Conservation (phyloP, 2,888 invertebrate genomes). For the Dryadula phaetusa region DNA sequence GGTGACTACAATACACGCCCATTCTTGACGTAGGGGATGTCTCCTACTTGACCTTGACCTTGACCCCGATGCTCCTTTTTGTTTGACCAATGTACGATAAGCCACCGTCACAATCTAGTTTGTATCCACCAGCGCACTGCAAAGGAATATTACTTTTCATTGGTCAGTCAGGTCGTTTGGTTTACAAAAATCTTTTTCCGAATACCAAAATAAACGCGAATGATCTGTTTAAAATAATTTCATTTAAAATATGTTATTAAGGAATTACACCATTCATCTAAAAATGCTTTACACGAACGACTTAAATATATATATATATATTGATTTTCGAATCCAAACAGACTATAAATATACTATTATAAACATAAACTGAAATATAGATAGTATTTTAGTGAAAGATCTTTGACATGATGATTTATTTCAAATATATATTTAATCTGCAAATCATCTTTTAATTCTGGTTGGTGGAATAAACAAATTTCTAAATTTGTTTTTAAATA, state of each 20-base stretch:
- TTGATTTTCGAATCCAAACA: background rate
- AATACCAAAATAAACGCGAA: no score
- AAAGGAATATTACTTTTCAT: no score
- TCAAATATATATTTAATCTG: conserved; percentile 1
- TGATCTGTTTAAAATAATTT: no score
- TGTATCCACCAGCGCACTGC: no score
- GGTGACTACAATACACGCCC: no score
- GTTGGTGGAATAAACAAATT: background rate
- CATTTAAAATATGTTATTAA: background rate
- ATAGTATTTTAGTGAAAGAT: conserved; percentile 15
- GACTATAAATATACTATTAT: conserved; percentile 7
- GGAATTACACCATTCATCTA: background rate
- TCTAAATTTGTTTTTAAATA: background rate
- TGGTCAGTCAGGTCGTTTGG: no score
- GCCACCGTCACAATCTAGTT: no score
- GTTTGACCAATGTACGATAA: no score
- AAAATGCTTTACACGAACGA: background rate
- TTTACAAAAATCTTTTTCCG: no score
- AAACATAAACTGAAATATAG: background rate
- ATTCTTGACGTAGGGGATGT: no score
- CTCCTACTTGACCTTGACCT: no score
- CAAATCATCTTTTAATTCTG: background rate
- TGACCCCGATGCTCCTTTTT: no score
- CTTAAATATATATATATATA: background rate
- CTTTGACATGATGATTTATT: conserved; percentile 6